Evolutionary conservation across 2,113 vertebrate species (phyloP), one percentile per base, ranked within the genome.

Genomic region (Aptenodytes patagonicus): DNA sequence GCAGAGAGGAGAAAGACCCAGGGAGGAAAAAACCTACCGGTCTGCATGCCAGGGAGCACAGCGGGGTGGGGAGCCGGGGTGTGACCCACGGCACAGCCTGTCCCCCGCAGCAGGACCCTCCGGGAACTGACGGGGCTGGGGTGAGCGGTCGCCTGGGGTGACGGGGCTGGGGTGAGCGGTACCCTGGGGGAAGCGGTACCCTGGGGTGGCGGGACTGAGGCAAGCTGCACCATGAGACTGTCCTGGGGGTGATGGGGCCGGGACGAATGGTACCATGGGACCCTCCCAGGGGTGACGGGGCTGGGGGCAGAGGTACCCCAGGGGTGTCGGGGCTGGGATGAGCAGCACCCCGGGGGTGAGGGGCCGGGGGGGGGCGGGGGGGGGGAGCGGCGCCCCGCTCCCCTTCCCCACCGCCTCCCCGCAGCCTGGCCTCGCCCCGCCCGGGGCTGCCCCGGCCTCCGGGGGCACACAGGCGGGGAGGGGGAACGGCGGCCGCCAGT

Each of bases 51-150:
- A 24, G 70, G 57, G 38, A 3, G 32, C 38, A 3, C 26, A 18
- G 87, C 0, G 3, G 4, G 76, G 44, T 1, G 0, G 36, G 26
- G 42, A 57, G 34, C n/a, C 0, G 2, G 52, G 54, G 4, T 16
- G 71, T 4, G 40, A 61, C 19, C 24, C 25, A 0, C 0, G 11
- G 32, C 51, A 54, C 16, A 6, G 21, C 54, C 46, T 13, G 19
- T 4, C 13, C 17, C 25, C 75, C 21, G 4, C 20, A 3, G 46
- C 40, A 15, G 28, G 51, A 57, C 17, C 47, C 25, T 11, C 38
- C 0, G 6, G 64, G 62, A 32, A 13, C n/a, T 12, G 75, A 3
- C 2, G 17, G 90, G 60, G 25, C 46, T 15, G 75, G 54, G 18
- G 36, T 38, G 65, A 71, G 36, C 18, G 3, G 65, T 4, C 34